A percentile compares a stretch with the other conserved stretches of the same genome.
Conservation (phyloP, 2,888 invertebrate species). For the Yponomeuta plumbellus region DNA sequence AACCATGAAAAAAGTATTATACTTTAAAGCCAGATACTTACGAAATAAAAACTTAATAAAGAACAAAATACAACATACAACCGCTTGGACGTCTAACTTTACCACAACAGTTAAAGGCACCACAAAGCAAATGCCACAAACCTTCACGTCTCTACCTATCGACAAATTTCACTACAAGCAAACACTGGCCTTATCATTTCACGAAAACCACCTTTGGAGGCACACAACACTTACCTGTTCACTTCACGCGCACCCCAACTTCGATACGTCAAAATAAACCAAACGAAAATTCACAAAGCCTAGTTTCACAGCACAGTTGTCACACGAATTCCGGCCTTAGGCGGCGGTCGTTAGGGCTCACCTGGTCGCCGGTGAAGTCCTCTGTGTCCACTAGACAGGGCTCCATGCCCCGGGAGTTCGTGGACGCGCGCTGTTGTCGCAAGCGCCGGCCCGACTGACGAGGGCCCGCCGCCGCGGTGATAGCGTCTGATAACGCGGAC, state of each 20-base stretch:
- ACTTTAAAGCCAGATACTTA: not conserved
- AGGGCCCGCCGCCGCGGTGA: not conserved
- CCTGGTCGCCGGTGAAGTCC: constrained; percentile 73
- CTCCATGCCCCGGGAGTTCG: constrained; percentile 63
- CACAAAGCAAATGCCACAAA: not conserved
- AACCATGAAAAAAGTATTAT: no score
- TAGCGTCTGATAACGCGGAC: not conserved
- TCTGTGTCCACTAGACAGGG: constrained; percentile 68
- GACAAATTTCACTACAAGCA: not conserved
- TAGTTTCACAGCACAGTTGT: not conserved
- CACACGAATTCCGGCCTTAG: not conserved
- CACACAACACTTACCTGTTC: not conserved
- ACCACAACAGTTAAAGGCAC: not conserved
- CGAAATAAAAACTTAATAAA: not conserved
- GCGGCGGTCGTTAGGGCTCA: constrained; percentile 34
- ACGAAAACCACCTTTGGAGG: not conserved
- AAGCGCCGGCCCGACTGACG: not conserved
- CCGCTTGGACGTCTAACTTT: not conserved
- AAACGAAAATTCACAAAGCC: not conserved
- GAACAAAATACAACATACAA: not conserved
- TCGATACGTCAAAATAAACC: not conserved
- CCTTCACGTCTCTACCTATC: not conserved
- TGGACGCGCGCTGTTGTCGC: not conserved
- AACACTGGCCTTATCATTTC: not conserved
- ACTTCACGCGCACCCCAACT: constrained; percentile 1